Evolutionary conservation across 35 echinoderm and acorn worm species (phyloP).

Genomic region (Ophioderma brevispina): DNA sequence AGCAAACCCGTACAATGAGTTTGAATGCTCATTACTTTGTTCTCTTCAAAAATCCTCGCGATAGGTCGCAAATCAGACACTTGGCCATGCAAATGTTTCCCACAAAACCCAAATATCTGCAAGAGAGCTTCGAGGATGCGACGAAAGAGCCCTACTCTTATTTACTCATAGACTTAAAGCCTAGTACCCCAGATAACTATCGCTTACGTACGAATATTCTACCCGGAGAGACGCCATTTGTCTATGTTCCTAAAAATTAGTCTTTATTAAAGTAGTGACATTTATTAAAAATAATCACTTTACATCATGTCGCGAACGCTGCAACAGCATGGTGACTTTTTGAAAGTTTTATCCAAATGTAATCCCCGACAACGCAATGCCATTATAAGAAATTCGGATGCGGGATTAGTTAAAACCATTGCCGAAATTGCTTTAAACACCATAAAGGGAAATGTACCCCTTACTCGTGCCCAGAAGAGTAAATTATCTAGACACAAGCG

Average conservation of each 20-base stretch:
- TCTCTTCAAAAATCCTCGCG: conserved; percentile 40
- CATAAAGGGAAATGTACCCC: conserved; percentile 56
- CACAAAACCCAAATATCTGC: conserved; percentile 15
- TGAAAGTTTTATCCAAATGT: conserved; percentile 54
- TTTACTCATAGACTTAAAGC: conserved; percentile 55
- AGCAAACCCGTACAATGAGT: conserved; percentile 60
- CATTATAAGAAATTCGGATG: conserved; percentile 32
- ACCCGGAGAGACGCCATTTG: conserved; percentile 12
- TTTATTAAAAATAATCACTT: not conserved
- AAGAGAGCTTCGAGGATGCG: conserved; percentile 25
- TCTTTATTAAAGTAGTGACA: not conserved
- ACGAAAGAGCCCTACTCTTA: conserved; percentile 44
- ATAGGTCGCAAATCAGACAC: conserved; percentile 47
- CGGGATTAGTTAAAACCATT: conserved; percentile 37
- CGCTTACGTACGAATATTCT: conserved; percentile 37
- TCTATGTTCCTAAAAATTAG: conserved; percentile 19
- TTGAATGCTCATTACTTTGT: conserved; percentile 72
- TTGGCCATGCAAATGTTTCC: conserved; percentile 49
- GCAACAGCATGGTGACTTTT: conserved; percentile 36
- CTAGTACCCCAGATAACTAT: conserved; percentile 11
- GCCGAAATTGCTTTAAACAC: conserved; percentile 64
- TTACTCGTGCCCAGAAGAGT: conserved; percentile 61
- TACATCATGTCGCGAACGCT: conserved; percentile 41
- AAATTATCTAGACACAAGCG: conserved; percentile 65
- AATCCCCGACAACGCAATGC: conserved; percentile 35